Evolutionary conservation across 2,888 invertebrate species (phyloP).

Genomic region (Ophion costatus): DNA sequence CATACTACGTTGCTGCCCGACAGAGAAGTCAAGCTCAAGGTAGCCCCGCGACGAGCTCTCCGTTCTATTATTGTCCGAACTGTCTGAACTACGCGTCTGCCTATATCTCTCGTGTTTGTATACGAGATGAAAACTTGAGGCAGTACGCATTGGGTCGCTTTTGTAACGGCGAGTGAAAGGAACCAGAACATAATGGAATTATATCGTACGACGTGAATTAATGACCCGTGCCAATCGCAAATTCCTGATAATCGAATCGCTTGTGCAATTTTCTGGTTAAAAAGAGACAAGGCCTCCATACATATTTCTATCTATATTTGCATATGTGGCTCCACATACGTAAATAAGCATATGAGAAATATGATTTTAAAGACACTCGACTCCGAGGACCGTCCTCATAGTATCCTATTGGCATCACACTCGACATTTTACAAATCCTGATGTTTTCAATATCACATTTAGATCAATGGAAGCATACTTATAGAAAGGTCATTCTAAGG

Average conservation of each 20-base stretch:
- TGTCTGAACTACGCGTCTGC: slow-evolving; percentile 23
- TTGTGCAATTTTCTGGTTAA: not conserved
- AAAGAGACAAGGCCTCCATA: no score
- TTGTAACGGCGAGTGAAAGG: not conserved
- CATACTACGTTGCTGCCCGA: slow-evolving; percentile 32
- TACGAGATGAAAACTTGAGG: slow-evolving; percentile 1
- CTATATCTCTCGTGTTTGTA: slow-evolving; percentile 20
- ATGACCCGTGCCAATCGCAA: not conserved
- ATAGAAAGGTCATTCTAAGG: not conserved
- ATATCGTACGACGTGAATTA: not conserved
- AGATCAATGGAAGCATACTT: not conserved
- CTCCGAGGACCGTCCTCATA: no score
- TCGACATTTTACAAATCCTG: not conserved
- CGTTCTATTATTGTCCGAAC: slow-evolving; percentile 60
- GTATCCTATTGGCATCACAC: no score
- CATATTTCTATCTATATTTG: no score
- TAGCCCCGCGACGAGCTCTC: slow-evolving; percentile 37
- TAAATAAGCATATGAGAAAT: not conserved
- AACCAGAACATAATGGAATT: not conserved
- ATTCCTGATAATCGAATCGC: not conserved
- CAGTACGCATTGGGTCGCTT: not conserved
- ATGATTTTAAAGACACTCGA: no score
- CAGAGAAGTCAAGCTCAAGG: slow-evolving; percentile 65
- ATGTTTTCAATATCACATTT: not conserved
- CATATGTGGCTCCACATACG: no score